Conservation (phyloP, 2,888 invertebrate species). For the Tridacna crocea region DNA sequence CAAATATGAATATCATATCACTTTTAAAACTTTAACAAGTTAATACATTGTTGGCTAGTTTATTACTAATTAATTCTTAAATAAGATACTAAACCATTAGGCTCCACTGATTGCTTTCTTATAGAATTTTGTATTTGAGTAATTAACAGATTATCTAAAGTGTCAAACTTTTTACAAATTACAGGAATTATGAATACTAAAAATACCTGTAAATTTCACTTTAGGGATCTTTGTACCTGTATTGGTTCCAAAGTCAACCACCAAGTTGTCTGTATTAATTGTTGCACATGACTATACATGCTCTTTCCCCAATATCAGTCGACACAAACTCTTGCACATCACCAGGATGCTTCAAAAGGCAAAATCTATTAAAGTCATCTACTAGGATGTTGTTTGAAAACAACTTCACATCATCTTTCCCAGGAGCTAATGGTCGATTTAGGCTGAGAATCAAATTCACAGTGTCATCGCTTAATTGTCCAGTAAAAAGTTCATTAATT, state of each 20-base stretch:
- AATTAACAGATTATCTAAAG: neutral
- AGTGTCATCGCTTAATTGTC: neutral
- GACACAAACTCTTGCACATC: conserved; percentile 9
- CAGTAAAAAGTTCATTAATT: conserved; percentile 18
- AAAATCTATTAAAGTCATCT: conserved; percentile 19
- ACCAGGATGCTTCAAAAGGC: conserved; percentile 19
- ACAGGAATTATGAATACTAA: neutral
- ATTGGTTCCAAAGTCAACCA: conserved; percentile 9
- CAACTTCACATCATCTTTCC: conserved; percentile 9
- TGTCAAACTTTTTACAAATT: neutral
- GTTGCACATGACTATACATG: neutral
- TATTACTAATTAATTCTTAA: too few species aligned
- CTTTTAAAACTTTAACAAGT: too few species aligned
- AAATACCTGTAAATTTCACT: conserved; percentile 26
- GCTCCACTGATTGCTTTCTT: too few species aligned
- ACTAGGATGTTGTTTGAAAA: conserved; percentile 23
- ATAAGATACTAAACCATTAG: too few species aligned
- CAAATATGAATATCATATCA: too few species aligned
- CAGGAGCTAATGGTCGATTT: conserved; percentile 6
- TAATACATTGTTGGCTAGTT: too few species aligned
- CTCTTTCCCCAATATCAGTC: conserved; percentile 13
- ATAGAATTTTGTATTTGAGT: too few species aligned
- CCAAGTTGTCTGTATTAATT: conserved; percentile 9
- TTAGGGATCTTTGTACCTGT: conserved; percentile 14
- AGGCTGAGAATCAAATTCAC: conserved; percentile 6